Conservation (phyloP, 2,113 vertebrate species). For the Pterocles gutturalis region DNA sequence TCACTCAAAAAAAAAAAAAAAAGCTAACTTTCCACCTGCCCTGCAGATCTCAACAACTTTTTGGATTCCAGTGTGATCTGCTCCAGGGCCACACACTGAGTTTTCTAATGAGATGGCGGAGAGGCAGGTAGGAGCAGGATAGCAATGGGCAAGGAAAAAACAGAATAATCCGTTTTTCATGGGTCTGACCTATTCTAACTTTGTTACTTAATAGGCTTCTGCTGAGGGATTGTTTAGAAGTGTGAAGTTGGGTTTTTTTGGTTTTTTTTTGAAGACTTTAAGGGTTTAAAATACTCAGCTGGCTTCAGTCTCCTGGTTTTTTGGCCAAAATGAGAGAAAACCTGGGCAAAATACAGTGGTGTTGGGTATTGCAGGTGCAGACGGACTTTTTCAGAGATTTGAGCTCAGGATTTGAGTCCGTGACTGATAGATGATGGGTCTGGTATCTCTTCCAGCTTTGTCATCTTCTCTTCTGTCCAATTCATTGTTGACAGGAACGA, state of each 20-base stretch:
- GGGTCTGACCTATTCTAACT: background rate
- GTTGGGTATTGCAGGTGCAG: background rate
- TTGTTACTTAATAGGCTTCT: background rate
- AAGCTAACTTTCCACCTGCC: background rate
- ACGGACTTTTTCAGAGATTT: background rate
- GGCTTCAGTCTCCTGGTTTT: background rate
- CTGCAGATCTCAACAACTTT: background rate
- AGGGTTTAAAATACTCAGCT: background rate
- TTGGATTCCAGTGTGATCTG: background rate
- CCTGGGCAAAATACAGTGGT: accelerated
- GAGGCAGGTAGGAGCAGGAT: background rate
- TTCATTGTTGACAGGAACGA: background rate
- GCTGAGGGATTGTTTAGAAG: background rate
- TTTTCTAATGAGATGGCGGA: background rate
- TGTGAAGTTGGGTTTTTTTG: no score
- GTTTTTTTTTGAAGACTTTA: background rate
- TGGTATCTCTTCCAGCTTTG: background rate
- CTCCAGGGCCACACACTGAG: background rate
- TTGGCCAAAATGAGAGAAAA: background rate
- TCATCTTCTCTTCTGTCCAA: background rate
- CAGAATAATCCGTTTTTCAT: background rate
- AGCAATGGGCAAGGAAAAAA: background rate
- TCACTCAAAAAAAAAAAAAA: background rate
- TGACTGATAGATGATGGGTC: background rate
- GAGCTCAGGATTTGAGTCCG: accelerated